Evolutionary conservation across 2,113 vertebrate genomes (phyloP), one percentile per base, ranked within the genome.

Genomic region (Petromus typicus): DNA sequence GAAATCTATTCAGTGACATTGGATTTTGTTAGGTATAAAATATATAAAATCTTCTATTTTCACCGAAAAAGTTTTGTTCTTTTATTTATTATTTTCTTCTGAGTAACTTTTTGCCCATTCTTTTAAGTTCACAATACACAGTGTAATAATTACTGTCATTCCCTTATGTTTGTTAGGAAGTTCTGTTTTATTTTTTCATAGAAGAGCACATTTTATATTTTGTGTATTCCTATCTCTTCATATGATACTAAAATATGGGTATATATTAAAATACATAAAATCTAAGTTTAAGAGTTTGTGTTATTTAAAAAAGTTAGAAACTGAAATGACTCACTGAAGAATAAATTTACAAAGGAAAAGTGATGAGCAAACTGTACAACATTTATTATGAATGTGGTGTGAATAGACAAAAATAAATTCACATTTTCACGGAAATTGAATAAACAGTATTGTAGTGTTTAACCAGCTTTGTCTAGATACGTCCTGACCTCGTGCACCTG

Each of bases 21-120:
- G 0, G 87, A 75, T 84, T 86, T 92, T 85, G 79, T 54, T 94
- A 81, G 22, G 32, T 85, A 51, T 56, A 80, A 93, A 61, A 56
- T 73, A 81, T 18, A 20, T 64, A 54, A 59, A 16, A 48, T 75
- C 25, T 69, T 69, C n/a, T 30, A 11, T 30, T 12, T 75, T 75
- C 40, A 45, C 6, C 30, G 67, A 69, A 30, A 30, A 25, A 75
- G 6, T 75, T 75, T 27, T 17, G 13, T 75, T 48, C 27, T 27
- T 37, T 6, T 67, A 61, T 73, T 75, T 45, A 30, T 48, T 16
- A 45, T 17, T 48, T 48, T 75, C 25, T 75, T 43, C 40, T 75
- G 40, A 30, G 43, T 48, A 75, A 45, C 23, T 30, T 45, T 75
- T 75, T 48, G 25, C 23, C 7, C 43, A 48, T 45, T 45, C 43